A percentile compares a stretch with the other conserved stretches of the same genome.
Evolutionary conservation across 2,888 invertebrate species (phyloP).

Genomic region (Cheilosia scutellata): DNA sequence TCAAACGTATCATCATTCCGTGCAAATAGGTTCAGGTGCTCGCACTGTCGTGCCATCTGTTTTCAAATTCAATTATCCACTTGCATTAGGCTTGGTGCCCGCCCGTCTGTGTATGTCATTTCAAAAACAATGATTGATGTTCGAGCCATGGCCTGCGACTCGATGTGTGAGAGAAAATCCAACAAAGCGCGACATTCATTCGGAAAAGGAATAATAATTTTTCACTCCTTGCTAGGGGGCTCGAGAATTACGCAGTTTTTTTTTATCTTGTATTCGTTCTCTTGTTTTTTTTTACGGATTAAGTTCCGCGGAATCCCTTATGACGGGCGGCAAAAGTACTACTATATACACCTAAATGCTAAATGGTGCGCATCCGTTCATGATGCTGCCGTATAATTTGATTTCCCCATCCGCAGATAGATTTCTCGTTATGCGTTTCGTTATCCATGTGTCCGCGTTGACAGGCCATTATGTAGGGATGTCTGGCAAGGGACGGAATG

Average conservation of each 20-base stretch:
- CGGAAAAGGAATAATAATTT: constrained; percentile 58
- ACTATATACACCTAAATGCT: constrained; percentile 38
- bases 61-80: constrained; percentile 62
- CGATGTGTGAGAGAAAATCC: constrained; percentile 17
- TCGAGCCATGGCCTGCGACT: constrained; percentile 39
- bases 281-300: constrained; percentile 27
- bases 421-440: constrained; percentile 65
- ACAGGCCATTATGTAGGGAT: constrained; percentile 63
- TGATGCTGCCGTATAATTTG: constrained; percentile 69
- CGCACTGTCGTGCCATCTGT: constrained; percentile 41
- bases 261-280: constrained; percentile 1
- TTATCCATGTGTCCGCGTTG: constrained; percentile 70
- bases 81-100: constrained; percentile 42
- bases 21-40: constrained; percentile 54
- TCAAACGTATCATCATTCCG: constrained; percentile 15
- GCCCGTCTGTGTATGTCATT: constrained; percentile 22
- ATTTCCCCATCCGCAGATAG: constrained; percentile 55
- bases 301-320: constrained; percentile 41
- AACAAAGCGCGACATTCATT: constrained; percentile 49
- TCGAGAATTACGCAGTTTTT: constrained; percentile 42
- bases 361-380: constrained; percentile 72
- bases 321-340: constrained; percentile 20
- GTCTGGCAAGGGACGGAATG: constrained; percentile 23
- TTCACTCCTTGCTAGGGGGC: constrained; percentile 43
- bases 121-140: constrained; percentile 63